Conservation (phyloP, 2,888 invertebrate genomes). For the Drosophila nigritarsus region DNA sequence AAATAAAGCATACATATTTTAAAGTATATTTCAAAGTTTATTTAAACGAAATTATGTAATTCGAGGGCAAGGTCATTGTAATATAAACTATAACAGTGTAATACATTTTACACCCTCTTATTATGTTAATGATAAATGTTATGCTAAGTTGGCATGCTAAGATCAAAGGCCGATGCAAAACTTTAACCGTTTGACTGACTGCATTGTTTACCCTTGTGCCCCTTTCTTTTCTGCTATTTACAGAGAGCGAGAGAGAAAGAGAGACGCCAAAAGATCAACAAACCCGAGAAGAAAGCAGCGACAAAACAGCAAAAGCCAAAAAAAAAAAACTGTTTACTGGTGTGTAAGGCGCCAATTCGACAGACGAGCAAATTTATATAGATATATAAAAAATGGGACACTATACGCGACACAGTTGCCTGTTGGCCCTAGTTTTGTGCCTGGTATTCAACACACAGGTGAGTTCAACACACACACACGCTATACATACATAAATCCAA, state of each 20-base stretch:
- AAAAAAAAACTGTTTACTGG: conserved; percentile 39
- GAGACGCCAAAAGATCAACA: conserved; percentile 52
- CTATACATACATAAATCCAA: not conserved
- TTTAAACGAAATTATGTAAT: not conserved
- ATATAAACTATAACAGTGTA: not conserved
- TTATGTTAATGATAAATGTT: conserved; percentile 21
- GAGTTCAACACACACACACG: conserved; percentile 61
- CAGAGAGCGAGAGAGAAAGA: conserved; percentile 39
- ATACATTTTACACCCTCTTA: conserved; percentile 18
- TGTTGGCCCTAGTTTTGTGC: conserved; percentile 83
- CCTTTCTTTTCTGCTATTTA: conserved; percentile 75
- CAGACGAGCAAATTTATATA: conserved; percentile 51
- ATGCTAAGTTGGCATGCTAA: conserved; percentile 1
- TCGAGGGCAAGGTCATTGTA: conserved; percentile 19
- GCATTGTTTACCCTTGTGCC: conserved; percentile 79
- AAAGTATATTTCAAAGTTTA: not conserved
- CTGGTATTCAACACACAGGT: conserved; percentile 84
- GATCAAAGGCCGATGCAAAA: conserved; percentile 46
- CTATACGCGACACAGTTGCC: conserved; percentile 81
- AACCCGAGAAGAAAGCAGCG: conserved; percentile 67
- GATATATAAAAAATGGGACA: conserved; percentile 82
- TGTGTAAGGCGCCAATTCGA: conserved; percentile 43
- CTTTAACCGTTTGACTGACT: conserved; percentile 32
- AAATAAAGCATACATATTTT: not conserved
- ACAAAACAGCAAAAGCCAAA: conserved; percentile 38